Conservation (phyloP, 2,888 invertebrate genomes). For the Hypomecis atomaria region DNA sequence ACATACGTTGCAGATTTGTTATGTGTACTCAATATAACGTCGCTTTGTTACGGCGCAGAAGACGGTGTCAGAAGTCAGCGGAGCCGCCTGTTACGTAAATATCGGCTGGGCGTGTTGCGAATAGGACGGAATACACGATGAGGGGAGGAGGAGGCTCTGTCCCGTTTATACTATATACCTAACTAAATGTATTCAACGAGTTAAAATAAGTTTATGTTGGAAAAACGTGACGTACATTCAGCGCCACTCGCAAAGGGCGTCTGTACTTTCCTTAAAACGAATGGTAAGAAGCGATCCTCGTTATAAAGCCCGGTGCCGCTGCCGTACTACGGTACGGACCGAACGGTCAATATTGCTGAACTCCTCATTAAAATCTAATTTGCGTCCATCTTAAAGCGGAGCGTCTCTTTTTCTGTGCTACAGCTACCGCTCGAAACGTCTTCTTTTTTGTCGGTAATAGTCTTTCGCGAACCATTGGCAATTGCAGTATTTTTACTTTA, state of each 20-base stretch:
- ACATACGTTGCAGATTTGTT: conserved; percentile 60
- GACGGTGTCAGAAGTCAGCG: conserved; percentile 76
- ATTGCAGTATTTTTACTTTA: conserved; percentile 41
- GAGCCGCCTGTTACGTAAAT: conserved; percentile 79
- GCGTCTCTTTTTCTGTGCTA: conserved; percentile 56
- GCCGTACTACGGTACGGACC: conserved; percentile 45
- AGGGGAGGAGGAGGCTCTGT: conserved; percentile 69
- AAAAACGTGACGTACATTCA: conserved; percentile 53
- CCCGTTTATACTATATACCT: conserved; percentile 68
- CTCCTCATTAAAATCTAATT: conserved; percentile 65
- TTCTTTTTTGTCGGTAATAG: conserved; percentile 40
- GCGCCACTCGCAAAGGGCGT: conserved; percentile 20
- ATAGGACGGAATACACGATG: conserved; percentile 81
- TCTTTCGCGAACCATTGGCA: conserved; percentile 39
- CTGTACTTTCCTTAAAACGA: conserved; percentile 40
- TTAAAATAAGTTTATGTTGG: conserved; percentile 69
- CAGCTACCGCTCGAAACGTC: conserved; percentile 44
- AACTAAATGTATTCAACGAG: conserved; percentile 70
- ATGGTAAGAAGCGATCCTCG: conserved; percentile 47
- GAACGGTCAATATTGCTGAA: conserved; percentile 56
- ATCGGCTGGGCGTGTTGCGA: conserved; percentile 80
- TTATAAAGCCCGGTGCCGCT: conserved; percentile 51
- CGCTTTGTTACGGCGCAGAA: conserved; percentile 63
- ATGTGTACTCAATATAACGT: conserved; percentile 62
- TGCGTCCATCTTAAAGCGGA: conserved; percentile 60